These are phyloP conservation scores for Meganola albula DNA, from an alignment of 2,888 invertebrate genomes.

Conservation along the genomic window DNA sequence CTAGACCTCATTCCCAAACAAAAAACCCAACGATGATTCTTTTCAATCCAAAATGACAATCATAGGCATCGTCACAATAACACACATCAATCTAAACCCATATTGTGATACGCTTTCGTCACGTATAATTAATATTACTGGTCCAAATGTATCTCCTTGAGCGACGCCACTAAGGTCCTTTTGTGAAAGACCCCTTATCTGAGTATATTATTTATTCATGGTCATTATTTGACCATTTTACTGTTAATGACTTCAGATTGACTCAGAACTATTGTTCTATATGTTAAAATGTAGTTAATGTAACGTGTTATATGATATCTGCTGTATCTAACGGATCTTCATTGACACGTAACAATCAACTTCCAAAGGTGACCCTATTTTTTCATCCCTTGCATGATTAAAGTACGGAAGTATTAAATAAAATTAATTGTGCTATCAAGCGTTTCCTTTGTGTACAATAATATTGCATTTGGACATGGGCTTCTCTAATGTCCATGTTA, in stretches of 20 bases:
- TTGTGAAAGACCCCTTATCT: slow-evolving; percentile 66
- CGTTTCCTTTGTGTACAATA: too few species aligned
- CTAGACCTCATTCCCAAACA: slow-evolving; percentile 11
- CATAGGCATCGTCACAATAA: slow-evolving; percentile 32
- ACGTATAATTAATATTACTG: slow-evolving; percentile 65
- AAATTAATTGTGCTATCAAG: background rate
- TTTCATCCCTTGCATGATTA: slow-evolving; percentile 13
- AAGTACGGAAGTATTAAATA: slow-evolving; percentile 1
- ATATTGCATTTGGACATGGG: too few species aligned
- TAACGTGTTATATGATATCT: slow-evolving; percentile 70
- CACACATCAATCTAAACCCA: slow-evolving; percentile 29
- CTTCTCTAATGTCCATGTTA: too few species aligned
- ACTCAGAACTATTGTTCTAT: slow-evolving; percentile 69
- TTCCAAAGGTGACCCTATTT: slow-evolving; percentile 33
- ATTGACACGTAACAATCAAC: slow-evolving; percentile 19
- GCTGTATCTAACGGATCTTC: slow-evolving; percentile 59
- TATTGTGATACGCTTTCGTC: slow-evolving; percentile 66
- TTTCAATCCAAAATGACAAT: slow-evolving; percentile 32
- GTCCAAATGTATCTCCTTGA: slow-evolving; percentile 51
- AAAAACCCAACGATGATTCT: slow-evolving; percentile 20
- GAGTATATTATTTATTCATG: slow-evolving; percentile 72
- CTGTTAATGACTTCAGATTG: slow-evolving; percentile 74
- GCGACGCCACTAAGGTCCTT: slow-evolving; percentile 52
- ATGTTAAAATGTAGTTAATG: slow-evolving; percentile 55
- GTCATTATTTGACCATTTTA: slow-evolving; percentile 77